Evolutionary conservation across 2,888 invertebrate species (phyloP).

Genomic region (Physocephala rufipes): DNA sequence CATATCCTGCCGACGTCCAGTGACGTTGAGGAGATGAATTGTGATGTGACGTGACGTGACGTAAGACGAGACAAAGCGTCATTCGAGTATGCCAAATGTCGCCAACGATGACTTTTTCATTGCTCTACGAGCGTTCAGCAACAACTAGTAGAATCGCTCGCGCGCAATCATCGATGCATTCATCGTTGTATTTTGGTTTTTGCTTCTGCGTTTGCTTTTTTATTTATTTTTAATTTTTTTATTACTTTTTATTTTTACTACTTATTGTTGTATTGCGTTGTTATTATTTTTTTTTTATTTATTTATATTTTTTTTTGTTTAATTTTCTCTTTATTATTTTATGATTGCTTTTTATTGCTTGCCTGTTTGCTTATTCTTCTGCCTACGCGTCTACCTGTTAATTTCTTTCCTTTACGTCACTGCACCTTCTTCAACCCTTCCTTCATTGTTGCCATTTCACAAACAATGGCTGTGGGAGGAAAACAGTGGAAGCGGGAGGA

Average conservation of each 20-base stretch:
- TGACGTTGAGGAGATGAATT: no score
- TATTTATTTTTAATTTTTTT: slow-evolving; percentile 8
- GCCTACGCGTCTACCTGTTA: background rate
- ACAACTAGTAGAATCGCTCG: background rate
- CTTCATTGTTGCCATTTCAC: no score
- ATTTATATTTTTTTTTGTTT: no score
- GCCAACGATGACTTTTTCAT: background rate
- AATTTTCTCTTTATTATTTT: slow-evolving; percentile 27
- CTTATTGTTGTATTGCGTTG: background rate
- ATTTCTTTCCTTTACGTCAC: no score
- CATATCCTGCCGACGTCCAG: slow-evolving; percentile 23
- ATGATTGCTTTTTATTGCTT: slow-evolving; percentile 32
- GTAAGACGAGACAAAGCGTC: slow-evolving; percentile 20
- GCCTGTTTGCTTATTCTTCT: slow-evolving; percentile 2
- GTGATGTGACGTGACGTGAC: slow-evolving; percentile 19
- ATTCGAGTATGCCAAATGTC: slow-evolving; percentile 18
- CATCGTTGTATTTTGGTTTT: slow-evolving; percentile 11
- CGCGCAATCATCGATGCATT: slow-evolving; percentile 31
- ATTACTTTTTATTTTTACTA: no score
- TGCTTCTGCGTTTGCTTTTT: background rate
- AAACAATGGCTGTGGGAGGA: no score
- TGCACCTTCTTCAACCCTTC: no score
- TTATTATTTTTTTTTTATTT: background rate
- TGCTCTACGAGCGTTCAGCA: slow-evolving; percentile 7
- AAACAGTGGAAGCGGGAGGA: no score